phyloP scores from a whole-genome alignment of 2,113 vertebrate species.

The Otus sunia region DNA sequence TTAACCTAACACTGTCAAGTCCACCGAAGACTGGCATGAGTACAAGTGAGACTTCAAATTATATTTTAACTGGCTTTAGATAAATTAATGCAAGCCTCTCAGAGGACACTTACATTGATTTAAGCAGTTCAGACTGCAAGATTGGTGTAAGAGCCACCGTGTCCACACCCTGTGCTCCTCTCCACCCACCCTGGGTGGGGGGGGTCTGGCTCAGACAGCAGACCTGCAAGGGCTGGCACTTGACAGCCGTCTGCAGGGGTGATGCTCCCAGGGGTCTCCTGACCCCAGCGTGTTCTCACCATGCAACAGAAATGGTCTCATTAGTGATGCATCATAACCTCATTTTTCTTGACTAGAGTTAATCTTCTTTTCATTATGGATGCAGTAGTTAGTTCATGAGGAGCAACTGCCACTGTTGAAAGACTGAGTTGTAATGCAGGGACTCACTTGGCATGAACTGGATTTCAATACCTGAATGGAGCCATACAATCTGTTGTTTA shows the following conservation, averaged over 20 bases:
- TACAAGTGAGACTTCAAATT: background rate
- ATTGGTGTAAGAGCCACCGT: accelerated
- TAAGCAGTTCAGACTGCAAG: background rate
- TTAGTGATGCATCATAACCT: background rate
- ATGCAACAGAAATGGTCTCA: background rate
- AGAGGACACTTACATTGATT: background rate
- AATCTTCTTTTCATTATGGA: constrained; percentile 28
- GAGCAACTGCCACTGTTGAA: background rate
- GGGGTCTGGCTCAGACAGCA: accelerated
- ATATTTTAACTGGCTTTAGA: background rate
- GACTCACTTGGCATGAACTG: background rate
- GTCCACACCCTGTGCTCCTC: background rate
- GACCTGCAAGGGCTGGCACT: background rate
- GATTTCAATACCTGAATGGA: background rate
- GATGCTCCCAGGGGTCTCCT: background rate
- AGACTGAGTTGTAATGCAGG: background rate
- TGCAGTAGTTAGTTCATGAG: background rate
- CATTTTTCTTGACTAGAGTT: constrained; percentile 11
- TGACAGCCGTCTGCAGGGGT: accelerated
- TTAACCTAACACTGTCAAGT: accelerated
- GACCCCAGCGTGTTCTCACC: background rate
- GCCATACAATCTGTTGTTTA: background rate
- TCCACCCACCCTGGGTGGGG: accelerated
- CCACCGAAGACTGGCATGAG: background rate
- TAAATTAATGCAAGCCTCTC: background rate